A percentile compares a stretch with the other conserved stretches of the same genome.
Evolutionary conservation across 2,888 invertebrate species (phyloP).

Genomic region (Candidula unifasciata): DNA sequence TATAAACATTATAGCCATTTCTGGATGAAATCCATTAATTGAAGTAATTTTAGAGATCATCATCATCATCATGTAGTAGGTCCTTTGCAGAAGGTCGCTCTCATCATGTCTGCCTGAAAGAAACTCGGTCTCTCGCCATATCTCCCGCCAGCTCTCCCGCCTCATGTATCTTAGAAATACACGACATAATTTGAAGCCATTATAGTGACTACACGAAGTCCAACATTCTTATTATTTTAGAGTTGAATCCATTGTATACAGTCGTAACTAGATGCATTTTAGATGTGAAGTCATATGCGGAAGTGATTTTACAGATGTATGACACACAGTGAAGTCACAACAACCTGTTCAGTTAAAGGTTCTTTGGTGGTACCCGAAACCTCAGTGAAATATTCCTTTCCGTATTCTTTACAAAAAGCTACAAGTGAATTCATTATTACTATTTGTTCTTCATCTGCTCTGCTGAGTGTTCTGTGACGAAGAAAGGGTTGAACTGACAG

Average conservation of each 20-base stretch:
- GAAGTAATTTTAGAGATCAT: too few relatives aligned
- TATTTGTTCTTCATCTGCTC: background rate
- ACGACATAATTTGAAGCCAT: too few relatives aligned
- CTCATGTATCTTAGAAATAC: too few relatives aligned
- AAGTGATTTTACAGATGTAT: background rate
- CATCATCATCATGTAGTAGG: too few relatives aligned
- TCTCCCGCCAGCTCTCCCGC: too few relatives aligned
- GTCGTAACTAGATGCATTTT: background rate
- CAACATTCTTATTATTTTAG: background rate
- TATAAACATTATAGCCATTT: too few relatives aligned
- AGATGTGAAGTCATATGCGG: background rate
- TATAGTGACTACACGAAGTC: background rate
- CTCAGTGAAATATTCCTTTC: background rate
- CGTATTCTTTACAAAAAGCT: background rate
- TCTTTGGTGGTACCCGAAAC: background rate
- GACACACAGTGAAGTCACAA: background rate
- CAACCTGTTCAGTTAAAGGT: background rate
- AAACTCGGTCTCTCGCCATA: too few relatives aligned
- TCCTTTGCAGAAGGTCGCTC: too few relatives aligned
- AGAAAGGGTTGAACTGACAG: conserved; percentile 9
- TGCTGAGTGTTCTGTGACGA: background rate
- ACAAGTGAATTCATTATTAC: background rate
- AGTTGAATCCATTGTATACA: background rate
- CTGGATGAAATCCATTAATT: too few relatives aligned
- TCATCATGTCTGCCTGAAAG: too few relatives aligned